phyloP scores from a whole-genome alignment of 2,113 vertebrate species.

The Notechis scutatus region DNA sequence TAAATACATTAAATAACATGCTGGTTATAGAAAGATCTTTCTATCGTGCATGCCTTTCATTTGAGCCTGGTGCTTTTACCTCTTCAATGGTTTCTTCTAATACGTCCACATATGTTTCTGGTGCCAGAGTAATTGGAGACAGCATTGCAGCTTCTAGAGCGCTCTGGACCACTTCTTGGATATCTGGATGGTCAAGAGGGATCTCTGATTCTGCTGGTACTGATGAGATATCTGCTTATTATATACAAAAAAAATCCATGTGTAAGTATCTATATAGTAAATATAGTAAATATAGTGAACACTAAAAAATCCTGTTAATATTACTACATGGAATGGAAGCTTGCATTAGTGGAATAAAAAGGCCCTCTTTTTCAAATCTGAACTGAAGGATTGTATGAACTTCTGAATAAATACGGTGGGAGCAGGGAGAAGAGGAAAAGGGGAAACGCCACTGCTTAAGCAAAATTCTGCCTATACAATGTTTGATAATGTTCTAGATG shows the following conservation, averaged over 20 bases:
- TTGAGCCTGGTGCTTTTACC: constrained; percentile 63
- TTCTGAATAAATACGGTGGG: not conserved
- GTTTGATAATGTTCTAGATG: not conserved
- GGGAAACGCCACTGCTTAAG: not conserved
- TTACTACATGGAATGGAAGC: not conserved
- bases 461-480: not conserved
- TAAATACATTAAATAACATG: not conserved
- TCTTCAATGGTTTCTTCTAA: constrained; percentile 69
- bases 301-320: not conserved
- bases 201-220: constrained; percentile 54
- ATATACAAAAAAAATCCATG: not conserved
- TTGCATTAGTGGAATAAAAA: not conserved
- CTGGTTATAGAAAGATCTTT: constrained; percentile 1
- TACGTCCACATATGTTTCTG: constrained; percentile 65
- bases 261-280: not conserved
- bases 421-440: not conserved
- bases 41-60: not conserved
- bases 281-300: not conserved
- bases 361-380: not conserved
- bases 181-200: constrained; percentile 79
- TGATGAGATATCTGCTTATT: constrained; percentile 15
- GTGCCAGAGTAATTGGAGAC: constrained; percentile 45
- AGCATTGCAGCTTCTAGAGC: constrained; percentile 61
- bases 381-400: not conserved
- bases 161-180: constrained; percentile 67